These are phyloP conservation scores for Pterocles gutturalis DNA, from an alignment of 2,113 vertebrate genomes.

Conservation along the genomic window DNA sequence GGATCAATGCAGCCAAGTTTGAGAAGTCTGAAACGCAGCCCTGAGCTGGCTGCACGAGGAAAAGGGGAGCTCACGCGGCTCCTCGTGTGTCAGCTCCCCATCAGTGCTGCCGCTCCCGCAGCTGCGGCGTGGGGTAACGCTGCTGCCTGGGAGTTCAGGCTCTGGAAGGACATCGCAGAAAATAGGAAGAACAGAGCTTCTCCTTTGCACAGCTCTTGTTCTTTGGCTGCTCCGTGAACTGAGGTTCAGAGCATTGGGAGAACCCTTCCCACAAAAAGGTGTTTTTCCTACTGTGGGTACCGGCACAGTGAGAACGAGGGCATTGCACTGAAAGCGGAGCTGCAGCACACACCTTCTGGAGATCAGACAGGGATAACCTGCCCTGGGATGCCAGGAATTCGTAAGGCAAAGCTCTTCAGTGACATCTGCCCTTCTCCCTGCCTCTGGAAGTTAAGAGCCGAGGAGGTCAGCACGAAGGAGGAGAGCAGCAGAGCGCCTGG, in stretches of 20 bases:
- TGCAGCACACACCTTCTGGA: neutral
- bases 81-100: neutral
- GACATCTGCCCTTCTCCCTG: neutral
- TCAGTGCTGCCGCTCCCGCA: neutral
- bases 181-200: neutral
- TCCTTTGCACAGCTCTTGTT: neutral
- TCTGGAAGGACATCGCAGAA: neutral
- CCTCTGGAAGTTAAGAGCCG: neutral
- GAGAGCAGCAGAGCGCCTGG: neutral
- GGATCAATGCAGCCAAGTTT: neutral
- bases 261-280: neutral
- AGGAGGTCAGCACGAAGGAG: neutral
- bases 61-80: neutral
- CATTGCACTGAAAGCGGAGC: neutral
- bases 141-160: neutral
- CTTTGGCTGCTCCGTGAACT: neutral
- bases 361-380: neutral
- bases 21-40: neutral
- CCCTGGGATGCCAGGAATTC: neutral
- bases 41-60: neutral
- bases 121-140: neutral
- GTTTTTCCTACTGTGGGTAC: neutral
- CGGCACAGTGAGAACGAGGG: neutral
- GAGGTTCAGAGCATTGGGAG: neutral
- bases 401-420: neutral